phyloP scores from a whole-genome alignment of 2,888 invertebrate species.

The Eupithecia dodoneata region DNA sequence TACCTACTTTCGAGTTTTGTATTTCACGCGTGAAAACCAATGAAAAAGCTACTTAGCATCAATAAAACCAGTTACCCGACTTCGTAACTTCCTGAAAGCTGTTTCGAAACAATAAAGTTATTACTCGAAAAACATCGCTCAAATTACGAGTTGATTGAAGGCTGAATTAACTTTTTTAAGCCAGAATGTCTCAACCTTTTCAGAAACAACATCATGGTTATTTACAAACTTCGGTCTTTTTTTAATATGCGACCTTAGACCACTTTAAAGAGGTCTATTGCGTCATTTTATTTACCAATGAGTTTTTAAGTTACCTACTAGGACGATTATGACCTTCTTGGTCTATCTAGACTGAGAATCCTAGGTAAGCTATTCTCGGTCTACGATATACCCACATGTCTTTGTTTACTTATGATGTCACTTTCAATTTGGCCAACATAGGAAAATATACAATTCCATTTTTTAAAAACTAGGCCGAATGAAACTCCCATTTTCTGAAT shows the following conservation, averaged over 20 bases:
- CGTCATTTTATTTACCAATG: not conserved
- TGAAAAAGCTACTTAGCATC: not conserved
- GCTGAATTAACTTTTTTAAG: not conserved
- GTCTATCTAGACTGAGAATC: no score
- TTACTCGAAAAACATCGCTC: not conserved
- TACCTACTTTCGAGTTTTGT: not conserved
- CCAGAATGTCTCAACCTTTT: not conserved
- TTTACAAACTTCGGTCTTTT: not conserved
- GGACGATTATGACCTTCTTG: no score
- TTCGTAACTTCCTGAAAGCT: not conserved
- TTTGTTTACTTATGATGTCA: not conserved
- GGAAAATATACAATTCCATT: not conserved
- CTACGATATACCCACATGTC: no score
- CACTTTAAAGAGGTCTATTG: not conserved
- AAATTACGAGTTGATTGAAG: not conserved
- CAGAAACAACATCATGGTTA: not conserved
- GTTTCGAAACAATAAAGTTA: not conserved
- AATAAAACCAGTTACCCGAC: not conserved
- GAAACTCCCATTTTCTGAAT: conserved; percentile 2
- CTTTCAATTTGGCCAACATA: not conserved
- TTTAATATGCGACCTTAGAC: not conserved
- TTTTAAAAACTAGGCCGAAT: not conserved
- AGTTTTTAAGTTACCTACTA: not conserved
- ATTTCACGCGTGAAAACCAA: not conserved
- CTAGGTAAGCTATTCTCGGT: no score